phyloP scores from a whole-genome alignment of 37 sponge, comb jelly and placozoan genomes.

The Beroe forskalii region DNA sequence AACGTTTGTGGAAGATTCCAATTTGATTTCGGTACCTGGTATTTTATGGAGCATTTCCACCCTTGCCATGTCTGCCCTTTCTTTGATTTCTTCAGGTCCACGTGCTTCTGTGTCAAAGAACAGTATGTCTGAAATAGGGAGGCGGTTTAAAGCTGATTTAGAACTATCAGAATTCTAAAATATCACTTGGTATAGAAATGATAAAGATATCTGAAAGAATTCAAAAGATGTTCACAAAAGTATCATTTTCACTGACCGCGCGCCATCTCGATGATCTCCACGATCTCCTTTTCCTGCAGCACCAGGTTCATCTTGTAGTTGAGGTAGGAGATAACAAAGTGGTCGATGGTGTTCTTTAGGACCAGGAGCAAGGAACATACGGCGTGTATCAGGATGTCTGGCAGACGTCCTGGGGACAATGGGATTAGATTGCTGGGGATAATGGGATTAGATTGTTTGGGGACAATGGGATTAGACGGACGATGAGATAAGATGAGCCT shows the following conservation, averaged over 20 bases:
- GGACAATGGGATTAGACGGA: background rate
- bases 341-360: slow-evolving; percentile 37
- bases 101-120: slow-evolving; percentile 27
- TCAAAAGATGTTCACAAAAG: too few relatives aligned
- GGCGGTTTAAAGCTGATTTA: too few relatives aligned
- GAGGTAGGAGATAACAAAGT: slow-evolving; percentile 22
- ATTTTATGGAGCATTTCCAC: background rate
- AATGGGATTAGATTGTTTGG: background rate
- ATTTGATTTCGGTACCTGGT: too few relatives aligned
- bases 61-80: background rate
- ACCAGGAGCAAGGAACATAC: slow-evolving; percentile 6
- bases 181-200: too few relatives aligned
- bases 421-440: too few relatives aligned
- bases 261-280: slow-evolving; percentile 41
- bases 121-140: slow-evolving; percentile 26
- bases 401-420: slow-evolving; percentile 20
- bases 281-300: slow-evolving; percentile 38
- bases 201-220: too few relatives aligned
- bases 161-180: too few relatives aligned
- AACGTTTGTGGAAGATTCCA: too few relatives aligned
- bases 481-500: too few relatives aligned
- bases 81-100: background rate
- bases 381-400: background rate
- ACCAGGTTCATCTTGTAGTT: slow-evolving; percentile 47
- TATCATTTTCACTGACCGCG: too few relatives aligned